Conservation (phyloP, 2,888 invertebrate genomes). For the Ommatoiulus sabulosus region DNA sequence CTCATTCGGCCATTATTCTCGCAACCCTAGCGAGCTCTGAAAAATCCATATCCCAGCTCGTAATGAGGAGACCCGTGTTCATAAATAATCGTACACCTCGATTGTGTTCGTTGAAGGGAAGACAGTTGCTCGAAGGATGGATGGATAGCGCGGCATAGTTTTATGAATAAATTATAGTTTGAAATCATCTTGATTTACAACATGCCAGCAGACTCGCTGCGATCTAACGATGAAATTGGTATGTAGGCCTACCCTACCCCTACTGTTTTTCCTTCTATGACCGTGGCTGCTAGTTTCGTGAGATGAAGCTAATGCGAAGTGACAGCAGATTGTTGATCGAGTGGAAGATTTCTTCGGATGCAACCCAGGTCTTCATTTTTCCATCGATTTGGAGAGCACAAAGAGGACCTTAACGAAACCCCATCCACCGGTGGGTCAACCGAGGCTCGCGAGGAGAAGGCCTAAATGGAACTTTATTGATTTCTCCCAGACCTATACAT, state of each 20-base stretch:
- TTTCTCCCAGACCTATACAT: not conserved
- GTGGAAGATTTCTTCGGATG: constrained; percentile 40
- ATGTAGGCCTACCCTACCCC: not conserved
- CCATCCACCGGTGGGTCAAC: constrained; percentile 33
- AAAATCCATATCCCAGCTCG: not conserved
- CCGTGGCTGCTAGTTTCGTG: not conserved
- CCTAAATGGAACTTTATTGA: constrained; percentile 31
- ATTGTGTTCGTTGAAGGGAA: constrained; percentile 23
- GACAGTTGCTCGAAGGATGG: constrained; percentile 31
- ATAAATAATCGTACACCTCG: constrained; percentile 31
- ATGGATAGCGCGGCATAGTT: not conserved
- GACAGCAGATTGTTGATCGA: constrained; percentile 36
- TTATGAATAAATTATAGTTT: constrained; percentile 32
- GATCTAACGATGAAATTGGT: not conserved
- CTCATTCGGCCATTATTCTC: not conserved
- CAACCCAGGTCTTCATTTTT: constrained; percentile 5
- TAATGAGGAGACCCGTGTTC: constrained; percentile 20
- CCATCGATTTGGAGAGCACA: constrained; percentile 30
- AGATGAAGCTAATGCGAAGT: constrained; percentile 27
- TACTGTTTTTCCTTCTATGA: not conserved
- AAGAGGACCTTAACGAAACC: constrained; percentile 35
- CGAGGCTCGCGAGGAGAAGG: not conserved
- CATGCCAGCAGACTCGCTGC: not conserved
- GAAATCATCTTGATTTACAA: constrained; percentile 40
- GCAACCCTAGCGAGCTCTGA: not conserved